Percentiles rank a stretch among this genome's conserved stretches.
phyloP scores from a whole-genome alignment of 2,888 invertebrate species.

The Caradrina kadenii region DNA sequence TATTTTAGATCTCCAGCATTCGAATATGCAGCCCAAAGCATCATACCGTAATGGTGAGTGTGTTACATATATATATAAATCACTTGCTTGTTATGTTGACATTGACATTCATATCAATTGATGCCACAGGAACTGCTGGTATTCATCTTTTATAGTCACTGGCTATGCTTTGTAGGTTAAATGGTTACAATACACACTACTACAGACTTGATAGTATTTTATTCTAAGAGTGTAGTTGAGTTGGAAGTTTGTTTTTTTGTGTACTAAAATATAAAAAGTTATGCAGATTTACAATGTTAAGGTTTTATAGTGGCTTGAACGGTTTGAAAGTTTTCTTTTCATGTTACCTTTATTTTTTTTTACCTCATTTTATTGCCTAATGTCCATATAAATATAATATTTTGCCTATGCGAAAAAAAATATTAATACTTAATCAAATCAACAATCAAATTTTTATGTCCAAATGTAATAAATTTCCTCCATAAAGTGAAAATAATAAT shows the following conservation, averaged over 20 bases:
- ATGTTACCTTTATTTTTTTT: not conserved
- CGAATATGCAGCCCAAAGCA: conserved; percentile 88
- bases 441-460: not conserved
- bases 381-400: no score
- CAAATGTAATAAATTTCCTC: not conserved
- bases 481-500: not conserved
- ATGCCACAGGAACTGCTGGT: conserved; percentile 39
- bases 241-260: not conserved
- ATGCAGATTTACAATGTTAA: conserved; percentile 2
- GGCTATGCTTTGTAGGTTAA: conserved; percentile 14
- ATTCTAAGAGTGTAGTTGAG: not conserved
- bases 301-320: not conserved
- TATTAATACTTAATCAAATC: not conserved
- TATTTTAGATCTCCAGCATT: conserved; percentile 94
- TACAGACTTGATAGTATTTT: not conserved
- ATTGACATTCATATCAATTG: conserved; percentile 51
- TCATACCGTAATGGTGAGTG: conserved; percentile 90
- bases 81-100: conserved; percentile 39
- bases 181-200: conserved; percentile 2
- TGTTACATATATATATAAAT: conserved; percentile 10
- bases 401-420: not conserved
- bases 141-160: conserved; percentile 11
- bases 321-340: not conserved
- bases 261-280: not conserved
- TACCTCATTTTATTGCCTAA: not conserved